Percentiles rank a stretch among this genome's conserved stretches.
Evolutionary conservation across 2,113 vertebrate genomes (phyloP).

Genomic region (Pedetes capensis): DNA sequence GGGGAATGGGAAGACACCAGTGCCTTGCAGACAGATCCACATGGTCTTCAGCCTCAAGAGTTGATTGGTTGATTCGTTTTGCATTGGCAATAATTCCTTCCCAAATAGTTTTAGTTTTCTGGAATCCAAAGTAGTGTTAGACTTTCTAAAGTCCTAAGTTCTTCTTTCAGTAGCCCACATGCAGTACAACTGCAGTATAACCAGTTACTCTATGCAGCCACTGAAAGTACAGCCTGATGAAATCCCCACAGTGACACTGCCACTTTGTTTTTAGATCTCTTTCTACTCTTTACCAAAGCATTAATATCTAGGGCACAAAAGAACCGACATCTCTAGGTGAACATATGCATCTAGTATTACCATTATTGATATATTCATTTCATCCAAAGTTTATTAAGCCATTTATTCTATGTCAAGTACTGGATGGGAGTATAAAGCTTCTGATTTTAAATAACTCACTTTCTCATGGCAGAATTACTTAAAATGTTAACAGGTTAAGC

Average conservation of each 20-base stretch:
- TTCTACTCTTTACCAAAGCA: conserved; percentile 1
- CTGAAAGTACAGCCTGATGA: neutral
- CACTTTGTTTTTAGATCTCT: neutral
- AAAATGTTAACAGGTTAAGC: neutral
- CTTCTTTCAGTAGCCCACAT: neutral
- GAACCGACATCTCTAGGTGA: neutral
- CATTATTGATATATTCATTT: neutral
- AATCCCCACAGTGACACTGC: neutral
- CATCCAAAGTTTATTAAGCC: neutral
- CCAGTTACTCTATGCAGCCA: neutral
- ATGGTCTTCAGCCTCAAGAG: neutral
- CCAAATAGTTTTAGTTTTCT: conserved; percentile 4
- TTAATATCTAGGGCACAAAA: neutral
- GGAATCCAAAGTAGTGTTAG: neutral
- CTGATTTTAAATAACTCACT: conserved; percentile 24
- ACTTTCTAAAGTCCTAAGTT: neutral
- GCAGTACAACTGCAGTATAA: neutral
- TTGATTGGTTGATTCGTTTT: neutral
- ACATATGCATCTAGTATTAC: neutral
- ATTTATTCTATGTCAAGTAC: neutral
- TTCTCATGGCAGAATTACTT: conserved; percentile 23
- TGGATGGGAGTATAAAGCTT: neutral
- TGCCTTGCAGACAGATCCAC: neutral
- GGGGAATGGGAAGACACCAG: neutral
- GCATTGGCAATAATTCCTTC: neutral